phyloP scores from a whole-genome alignment of 2,888 invertebrate genomes.

The Platypus cylindrus region DNA sequence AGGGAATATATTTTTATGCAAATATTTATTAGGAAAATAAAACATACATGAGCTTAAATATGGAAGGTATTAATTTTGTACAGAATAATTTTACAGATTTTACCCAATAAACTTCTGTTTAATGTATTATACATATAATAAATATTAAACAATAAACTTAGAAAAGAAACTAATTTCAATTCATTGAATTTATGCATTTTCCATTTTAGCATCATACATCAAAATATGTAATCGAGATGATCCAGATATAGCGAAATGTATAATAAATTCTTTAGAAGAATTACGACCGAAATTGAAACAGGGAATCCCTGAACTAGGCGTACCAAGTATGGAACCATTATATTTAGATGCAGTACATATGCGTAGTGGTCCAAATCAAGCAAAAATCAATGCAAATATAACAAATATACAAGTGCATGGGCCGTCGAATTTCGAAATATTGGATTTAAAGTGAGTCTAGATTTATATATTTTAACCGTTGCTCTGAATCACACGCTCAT shows the following conservation, averaged over 20 bases:
- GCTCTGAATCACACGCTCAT: neutral
- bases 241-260: slow-evolving; percentile 30
- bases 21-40: too few species aligned
- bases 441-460: slow-evolving; percentile 40
- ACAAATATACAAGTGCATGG: slow-evolving; percentile 48
- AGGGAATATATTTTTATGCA: too few species aligned
- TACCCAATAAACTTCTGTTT: too few species aligned
- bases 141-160: neutral
- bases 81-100: too few species aligned
- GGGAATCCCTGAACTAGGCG: slow-evolving; percentile 41
- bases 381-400: slow-evolving; percentile 43
- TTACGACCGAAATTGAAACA: slow-evolving; percentile 28
- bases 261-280: slow-evolving; percentile 29
- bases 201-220: slow-evolving; percentile 29
- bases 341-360: slow-evolving; percentile 24
- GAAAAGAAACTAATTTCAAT: neutral
- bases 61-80: too few species aligned
- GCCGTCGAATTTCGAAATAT: slow-evolving; percentile 45
- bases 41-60: neutral
- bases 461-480: neutral
- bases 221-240: slow-evolving; percentile 29
- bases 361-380: slow-evolving; percentile 27
- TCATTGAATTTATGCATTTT: neutral
- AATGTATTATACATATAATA: too few species aligned
- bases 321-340: slow-evolving; percentile 43